Evolutionary conservation across 1,140 invertebrate genomes (phyloP).

Genomic region (Drosophila bifasciata): DNA sequence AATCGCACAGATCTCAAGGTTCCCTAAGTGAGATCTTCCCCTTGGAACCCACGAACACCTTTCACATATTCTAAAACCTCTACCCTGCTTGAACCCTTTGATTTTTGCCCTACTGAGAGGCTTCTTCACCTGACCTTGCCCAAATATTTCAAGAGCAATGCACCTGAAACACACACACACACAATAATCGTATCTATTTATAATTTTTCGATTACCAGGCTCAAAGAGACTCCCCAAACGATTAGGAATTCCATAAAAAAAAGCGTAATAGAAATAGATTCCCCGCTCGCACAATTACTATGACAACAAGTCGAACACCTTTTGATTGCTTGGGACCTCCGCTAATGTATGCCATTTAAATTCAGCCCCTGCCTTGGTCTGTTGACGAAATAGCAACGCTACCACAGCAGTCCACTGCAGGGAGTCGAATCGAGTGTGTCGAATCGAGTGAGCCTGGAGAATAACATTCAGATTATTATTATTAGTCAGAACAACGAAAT

Average conservation of each 20-base stretch:
- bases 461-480: no score
- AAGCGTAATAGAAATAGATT: conserved; percentile 6
- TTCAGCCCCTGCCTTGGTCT: conserved; percentile 38
- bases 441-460: background rate
- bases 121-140: conserved; percentile 25
- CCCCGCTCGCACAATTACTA: background rate
- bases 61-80: background rate
- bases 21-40: no score
- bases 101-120: background rate
- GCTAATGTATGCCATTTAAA: conserved; percentile 45
- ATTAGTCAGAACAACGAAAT: conserved; percentile 15
- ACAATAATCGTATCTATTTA: conserved; percentile 18
- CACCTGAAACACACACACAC: conserved; percentile 1
- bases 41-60: background rate
- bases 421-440: conserved; percentile 10
- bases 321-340: conserved; percentile 34
- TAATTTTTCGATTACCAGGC: conserved; percentile 30
- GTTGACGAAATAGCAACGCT: conserved; percentile 5
- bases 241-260: conserved; percentile 15
- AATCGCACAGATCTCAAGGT: no score
- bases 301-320: conserved; percentile 46
- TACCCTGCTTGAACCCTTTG: background rate
- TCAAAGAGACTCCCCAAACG: conserved; percentile 11
- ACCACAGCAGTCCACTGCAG: conserved; percentile 49
- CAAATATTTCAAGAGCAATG: conserved; percentile 23